Evolutionary conservation across 2,113 vertebrate species (phyloP), one percentile per base, ranked within the genome.

Genomic region (Menidia beryllina): DNA sequence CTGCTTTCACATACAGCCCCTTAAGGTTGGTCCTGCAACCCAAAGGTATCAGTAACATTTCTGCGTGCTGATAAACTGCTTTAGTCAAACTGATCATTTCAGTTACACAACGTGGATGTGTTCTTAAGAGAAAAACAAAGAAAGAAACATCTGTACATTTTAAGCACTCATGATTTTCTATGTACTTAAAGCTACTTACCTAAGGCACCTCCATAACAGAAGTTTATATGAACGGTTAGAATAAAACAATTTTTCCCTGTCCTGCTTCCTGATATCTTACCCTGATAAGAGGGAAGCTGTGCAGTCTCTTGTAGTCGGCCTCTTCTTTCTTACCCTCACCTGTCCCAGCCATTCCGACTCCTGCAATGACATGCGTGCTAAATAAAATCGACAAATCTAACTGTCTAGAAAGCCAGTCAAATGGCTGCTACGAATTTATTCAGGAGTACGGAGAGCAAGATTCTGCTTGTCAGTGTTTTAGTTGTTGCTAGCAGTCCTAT

Each of bases 271-370:
- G 43, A 45, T 14, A 6, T 61, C 87, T 91, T 93, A 99, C 97
- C 95, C 97, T 94, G 76, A 98, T 96, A 69, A 99, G 94, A 34
- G 97, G 97, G 75, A 99, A 99, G 87, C 91, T 97, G 86, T 97
- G 95, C 64, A 98, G 93, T 61, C 95, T 94, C 88, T 98, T 99
- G 89, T 96, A 97, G 67, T 99, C 97, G 45, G 96, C 95, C 45
- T 99, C 96, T 1, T 99, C 97, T 82, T 97, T 98, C 92, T 96
- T 98, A 53, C 91, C 94, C 79, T 98, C 96, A 36, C 91, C 94
- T 0, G 93, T 93, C 71, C 95, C 96, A 74, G 97, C 96, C 96
- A 97, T 98, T 70, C 81, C 91, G 86, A 88, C 86, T 77, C 86
- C 90, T 92, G 67, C 30, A 51, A 57, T 20, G 27, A 1, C 2